Conservation (phyloP, 23 tunicate species). For the Ciona savignyi region DNA sequence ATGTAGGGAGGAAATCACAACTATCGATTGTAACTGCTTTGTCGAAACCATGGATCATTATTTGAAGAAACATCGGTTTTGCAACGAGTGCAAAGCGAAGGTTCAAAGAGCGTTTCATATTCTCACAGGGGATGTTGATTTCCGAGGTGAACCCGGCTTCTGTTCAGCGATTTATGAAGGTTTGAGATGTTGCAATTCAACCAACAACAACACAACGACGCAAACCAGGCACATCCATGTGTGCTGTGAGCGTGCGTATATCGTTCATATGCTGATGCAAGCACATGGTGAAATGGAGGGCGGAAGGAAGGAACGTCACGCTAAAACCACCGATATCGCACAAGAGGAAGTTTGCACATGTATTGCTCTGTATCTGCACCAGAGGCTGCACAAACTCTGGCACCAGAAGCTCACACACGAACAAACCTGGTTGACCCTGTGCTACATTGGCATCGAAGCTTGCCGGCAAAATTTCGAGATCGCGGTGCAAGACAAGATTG, state of each 20-base stretch:
- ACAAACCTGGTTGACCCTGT: conserved; percentile 74
- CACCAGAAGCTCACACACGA: conserved; percentile 45
- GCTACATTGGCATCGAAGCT: conserved; percentile 54
- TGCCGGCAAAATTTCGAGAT: conserved; percentile 59
- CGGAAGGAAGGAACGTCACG: conserved; percentile 76
- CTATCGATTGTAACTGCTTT: conserved; percentile 56
- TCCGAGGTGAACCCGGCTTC: conserved; percentile 29
- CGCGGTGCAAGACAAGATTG: conserved; percentile 25
- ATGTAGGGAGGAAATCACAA: conserved; percentile 63
- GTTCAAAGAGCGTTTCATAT: conserved; percentile 69
- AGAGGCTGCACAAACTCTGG: conserved; percentile 76
- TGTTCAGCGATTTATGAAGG: conserved; percentile 66
- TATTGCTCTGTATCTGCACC: conserved; percentile 61
- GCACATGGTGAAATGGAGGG: conserved; percentile 83
- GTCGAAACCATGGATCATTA: conserved; percentile 62
- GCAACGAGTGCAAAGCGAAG: conserved; percentile 75
- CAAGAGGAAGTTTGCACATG: conserved; percentile 94
- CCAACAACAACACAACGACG: not conserved
- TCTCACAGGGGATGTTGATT: conserved; percentile 59
- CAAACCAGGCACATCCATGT: conserved; percentile 44
- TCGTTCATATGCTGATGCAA: conserved; percentile 64
- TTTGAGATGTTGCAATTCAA: conserved; percentile 10
- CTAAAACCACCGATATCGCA: conserved; percentile 83
- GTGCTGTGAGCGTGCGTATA: conserved; percentile 71
- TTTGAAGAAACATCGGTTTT: conserved; percentile 86